Evolutionary conservation across 2,113 vertebrate species (phyloP), one percentile per base, ranked within the genome.

Genomic region (Dipodomys merriami): DNA sequence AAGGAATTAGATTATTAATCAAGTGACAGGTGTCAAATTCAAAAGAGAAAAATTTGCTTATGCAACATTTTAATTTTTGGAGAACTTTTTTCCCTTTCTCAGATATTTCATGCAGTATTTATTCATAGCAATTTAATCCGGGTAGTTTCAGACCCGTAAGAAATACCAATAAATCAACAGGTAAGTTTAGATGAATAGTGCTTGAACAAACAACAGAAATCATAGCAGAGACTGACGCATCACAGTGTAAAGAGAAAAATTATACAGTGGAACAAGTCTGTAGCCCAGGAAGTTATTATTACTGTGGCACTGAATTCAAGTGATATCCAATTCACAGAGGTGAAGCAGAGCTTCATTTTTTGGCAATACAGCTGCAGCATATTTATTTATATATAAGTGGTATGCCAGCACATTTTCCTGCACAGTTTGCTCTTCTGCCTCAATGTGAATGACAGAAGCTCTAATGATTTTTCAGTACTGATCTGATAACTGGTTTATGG

Each of bases 401-500:
- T 95, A 91, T 86, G 97, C 96, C 97, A 96, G 95, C 85, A 69
- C 57, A 16, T 96, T 94, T 97, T 96, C 97, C 98, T 98, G 97
- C 96, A 97, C 98, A 98, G 98, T 98, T 98, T 98, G 98, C 98
- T 98, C 98, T 98, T 98, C 98, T 98, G 98, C 97, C 98, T 98
- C 98, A 97, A 96, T 96, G 97, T 69, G 94, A 98, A 98, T 98
- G 98, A 98, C 98, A 98, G 98, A 98, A 98, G 98, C 96, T 97
- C 98, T 97, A 98, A 98, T 98, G 98, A 96, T 97, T 98, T 98
- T 98, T 98, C 96, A 97, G 69, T 97, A 98, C 96, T 97, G 98
- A 98, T 98, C 97, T 98, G 97, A 98, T 96, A 98, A 96, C 96
- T 98, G 96, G 96, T 97, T 98, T 96, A 98, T 98, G 97, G 97